These are phyloP conservation scores for Dryomyza anilis DNA, from an alignment of 2,888 invertebrate species.

Conservation along the genomic window DNA sequence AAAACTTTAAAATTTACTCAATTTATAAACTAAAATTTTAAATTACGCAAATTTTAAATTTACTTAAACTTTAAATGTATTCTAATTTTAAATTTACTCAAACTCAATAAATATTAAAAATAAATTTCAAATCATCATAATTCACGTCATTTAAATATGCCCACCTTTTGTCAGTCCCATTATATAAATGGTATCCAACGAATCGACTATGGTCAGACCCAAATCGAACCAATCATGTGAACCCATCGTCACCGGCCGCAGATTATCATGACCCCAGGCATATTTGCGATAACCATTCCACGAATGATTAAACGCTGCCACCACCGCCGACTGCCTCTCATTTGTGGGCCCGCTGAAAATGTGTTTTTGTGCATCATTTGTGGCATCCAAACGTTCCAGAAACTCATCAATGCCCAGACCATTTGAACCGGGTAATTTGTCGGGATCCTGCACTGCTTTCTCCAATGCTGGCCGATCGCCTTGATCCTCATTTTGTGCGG, in stretches of 20 bases:
- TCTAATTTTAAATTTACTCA: no score
- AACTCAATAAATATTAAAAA: background rate
- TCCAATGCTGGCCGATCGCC: slow-evolving; percentile 41
- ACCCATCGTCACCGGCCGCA: slow-evolving; percentile 85
- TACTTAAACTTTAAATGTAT: no score
- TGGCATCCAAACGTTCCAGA: slow-evolving; percentile 45
- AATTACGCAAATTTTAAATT: no score
- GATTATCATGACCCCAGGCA: slow-evolving; percentile 97
- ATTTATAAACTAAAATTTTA: no score
- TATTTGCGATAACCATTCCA: slow-evolving; percentile 92
- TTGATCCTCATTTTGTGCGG: slow-evolving; percentile 36
- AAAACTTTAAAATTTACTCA: no score
- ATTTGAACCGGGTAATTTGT: slow-evolving; percentile 34
- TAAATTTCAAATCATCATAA: slow-evolving; percentile 22
- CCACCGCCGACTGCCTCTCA: slow-evolving; percentile 81
- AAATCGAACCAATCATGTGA: slow-evolving; percentile 94
- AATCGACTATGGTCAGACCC: slow-evolving; percentile 94
- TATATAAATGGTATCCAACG: slow-evolving; percentile 93
- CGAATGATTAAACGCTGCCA: slow-evolving; percentile 88
- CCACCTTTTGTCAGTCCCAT: slow-evolving; percentile 94
- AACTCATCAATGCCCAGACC: slow-evolving; percentile 48
- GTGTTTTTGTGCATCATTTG: slow-evolving; percentile 42
- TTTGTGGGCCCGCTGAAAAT: slow-evolving; percentile 74
- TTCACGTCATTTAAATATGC: slow-evolving; percentile 31
- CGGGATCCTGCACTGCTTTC: slow-evolving; percentile 42